A percentile compares a stretch with the other conserved stretches of the same genome.
Conservation (phyloP, 2,797 vertebrate species). For the Falco concolor region DNA sequence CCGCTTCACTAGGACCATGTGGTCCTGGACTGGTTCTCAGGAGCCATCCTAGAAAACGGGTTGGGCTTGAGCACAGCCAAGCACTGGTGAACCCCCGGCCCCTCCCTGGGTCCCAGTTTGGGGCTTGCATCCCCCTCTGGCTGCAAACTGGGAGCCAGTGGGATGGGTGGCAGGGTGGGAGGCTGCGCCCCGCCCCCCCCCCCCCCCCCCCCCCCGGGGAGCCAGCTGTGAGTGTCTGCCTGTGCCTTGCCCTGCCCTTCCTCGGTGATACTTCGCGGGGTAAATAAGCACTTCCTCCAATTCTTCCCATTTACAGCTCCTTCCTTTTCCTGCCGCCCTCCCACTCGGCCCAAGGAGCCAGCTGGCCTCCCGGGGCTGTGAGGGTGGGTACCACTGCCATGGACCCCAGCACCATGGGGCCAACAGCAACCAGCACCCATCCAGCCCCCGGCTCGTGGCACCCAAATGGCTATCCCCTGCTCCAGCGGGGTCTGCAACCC, state of each 20-base stretch:
- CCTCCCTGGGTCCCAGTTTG: background rate
- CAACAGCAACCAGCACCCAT: background rate
- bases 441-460: background rate
- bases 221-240: background rate
- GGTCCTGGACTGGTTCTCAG: background rate
- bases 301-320: conserved; percentile 66
- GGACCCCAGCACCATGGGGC: background rate
- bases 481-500: fast-evolving
- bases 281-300: conserved; percentile 76
- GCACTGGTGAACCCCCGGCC: background rate
- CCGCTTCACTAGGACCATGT: background rate
- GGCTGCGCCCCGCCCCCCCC: too few species aligned
- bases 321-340: conserved; percentile 71
- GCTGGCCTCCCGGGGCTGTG: fast-evolving
- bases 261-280: background rate
- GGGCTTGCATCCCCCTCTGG: background rate
- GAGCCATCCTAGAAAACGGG: background rate
- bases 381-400: background rate
- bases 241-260: background rate
- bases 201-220: background rate
- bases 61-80: background rate
- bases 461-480: background rate
- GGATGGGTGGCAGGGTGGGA: background rate
- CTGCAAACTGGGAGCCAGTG: background rate
- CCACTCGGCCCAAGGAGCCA: background rate